Percentiles rank a stretch among this genome's conserved stretches.
Evolutionary conservation across 2,113 vertebrate species (phyloP).

Genomic region (Vombatus ursinus): DNA sequence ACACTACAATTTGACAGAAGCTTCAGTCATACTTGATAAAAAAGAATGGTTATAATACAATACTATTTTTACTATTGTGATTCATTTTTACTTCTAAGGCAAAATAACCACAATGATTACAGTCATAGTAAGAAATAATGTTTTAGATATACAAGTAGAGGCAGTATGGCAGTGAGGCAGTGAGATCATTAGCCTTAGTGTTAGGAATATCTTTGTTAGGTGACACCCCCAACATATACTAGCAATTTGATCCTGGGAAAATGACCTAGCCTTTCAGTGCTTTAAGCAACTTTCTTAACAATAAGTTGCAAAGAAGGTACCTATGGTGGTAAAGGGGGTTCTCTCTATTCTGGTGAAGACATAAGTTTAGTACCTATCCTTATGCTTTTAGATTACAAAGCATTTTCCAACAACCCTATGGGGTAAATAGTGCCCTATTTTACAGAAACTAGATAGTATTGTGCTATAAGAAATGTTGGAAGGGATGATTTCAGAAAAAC

Average conservation of each 20-base stretch:
- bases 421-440: background rate
- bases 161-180: background rate
- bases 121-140: background rate
- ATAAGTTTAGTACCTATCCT: background rate
- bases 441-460: background rate
- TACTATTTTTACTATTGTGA: background rate
- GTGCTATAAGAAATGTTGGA: background rate
- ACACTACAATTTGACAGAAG: slow-evolving; percentile 34
- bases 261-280: background rate
- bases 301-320: background rate
- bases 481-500: background rate
- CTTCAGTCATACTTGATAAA: slow-evolving; percentile 64
- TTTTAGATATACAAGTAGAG: background rate
- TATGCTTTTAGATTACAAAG: background rate
- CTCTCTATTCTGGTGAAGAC: background rate
- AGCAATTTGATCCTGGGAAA: background rate
- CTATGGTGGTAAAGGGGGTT: background rate
- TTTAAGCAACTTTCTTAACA: background rate
- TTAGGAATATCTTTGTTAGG: background rate
- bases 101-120: background rate
- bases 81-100: background rate
- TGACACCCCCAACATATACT: background rate
- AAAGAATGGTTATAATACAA: slow-evolving; percentile 36
- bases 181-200: background rate
- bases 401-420: background rate